Evolutionary conservation across 2,888 invertebrate species (phyloP).

Genomic region (Ophraella communa): DNA sequence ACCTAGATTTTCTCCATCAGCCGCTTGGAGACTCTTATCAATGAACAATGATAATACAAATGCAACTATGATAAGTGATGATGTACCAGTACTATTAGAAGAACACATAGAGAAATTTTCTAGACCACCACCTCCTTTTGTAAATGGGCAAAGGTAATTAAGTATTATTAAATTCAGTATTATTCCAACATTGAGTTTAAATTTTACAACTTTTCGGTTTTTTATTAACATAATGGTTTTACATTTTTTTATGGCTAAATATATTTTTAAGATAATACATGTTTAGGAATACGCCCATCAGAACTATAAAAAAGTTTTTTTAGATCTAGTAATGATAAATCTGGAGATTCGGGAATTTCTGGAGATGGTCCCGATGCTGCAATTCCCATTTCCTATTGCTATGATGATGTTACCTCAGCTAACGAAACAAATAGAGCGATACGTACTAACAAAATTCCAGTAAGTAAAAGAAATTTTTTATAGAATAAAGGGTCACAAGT

Average conservation of each 20-base stretch:
- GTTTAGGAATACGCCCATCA: not conserved
- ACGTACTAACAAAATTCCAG: conserved; percentile 6
- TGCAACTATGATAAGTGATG: conserved; percentile 51
- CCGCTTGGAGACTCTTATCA: conserved; percentile 81
- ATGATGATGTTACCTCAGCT: conserved; percentile 58
- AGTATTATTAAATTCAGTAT: too few species aligned
- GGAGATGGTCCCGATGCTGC: conserved; percentile 78
- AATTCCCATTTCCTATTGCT: conserved; percentile 58
- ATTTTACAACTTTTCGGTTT: too few species aligned
- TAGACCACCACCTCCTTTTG: conserved; percentile 62
- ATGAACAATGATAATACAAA: conserved; percentile 60
- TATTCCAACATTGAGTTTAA: too few species aligned
- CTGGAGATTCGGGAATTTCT: conserved; percentile 84
- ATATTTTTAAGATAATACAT: too few species aligned
- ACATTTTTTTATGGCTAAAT: too few species aligned
- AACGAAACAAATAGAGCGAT: not conserved
- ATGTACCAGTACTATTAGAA: conserved; percentile 59
- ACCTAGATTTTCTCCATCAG: conserved; percentile 81
- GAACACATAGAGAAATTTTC: conserved; percentile 64
- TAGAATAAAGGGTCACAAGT: too few species aligned
- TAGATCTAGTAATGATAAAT: conserved; percentile 68
- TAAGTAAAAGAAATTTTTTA: conserved; percentile 5
- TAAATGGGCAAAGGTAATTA: conserved; percentile 59
- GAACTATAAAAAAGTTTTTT: conserved; percentile 28
- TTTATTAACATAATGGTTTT: too few species aligned